These are phyloP conservation scores for Cephus pygmeus DNA, from an alignment of 2,888 invertebrate species.

Conservation along the genomic window DNA sequence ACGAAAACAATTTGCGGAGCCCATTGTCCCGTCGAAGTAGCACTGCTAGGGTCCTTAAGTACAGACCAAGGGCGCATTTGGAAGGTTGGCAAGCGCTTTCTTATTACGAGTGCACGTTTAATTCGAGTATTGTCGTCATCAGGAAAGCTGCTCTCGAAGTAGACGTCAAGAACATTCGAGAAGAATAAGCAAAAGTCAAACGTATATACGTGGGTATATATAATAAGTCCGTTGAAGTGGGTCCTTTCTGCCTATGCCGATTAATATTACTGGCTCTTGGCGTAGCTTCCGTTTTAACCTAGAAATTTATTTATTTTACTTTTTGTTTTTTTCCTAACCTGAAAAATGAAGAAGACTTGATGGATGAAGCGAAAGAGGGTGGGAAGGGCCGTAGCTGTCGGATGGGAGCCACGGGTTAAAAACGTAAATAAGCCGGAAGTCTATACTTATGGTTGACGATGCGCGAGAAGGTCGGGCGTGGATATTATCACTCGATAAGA, in stretches of 20 bases:
- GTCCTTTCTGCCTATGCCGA: background rate
- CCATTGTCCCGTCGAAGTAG: conserved; percentile 36
- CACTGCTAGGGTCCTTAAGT: conserved; percentile 21
- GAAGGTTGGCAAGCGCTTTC: conserved; percentile 25
- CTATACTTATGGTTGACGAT: background rate
- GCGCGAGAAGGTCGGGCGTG: conserved; percentile 1
- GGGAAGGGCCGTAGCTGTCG: background rate
- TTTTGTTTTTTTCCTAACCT: background rate
- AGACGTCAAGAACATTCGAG: conserved; percentile 42
- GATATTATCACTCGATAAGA: conserved; percentile 23
- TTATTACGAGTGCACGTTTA: conserved; percentile 37
- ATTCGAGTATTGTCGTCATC: conserved; percentile 43
- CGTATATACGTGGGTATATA: background rate
- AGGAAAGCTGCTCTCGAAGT: conserved; percentile 34
- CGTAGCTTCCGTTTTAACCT: background rate
- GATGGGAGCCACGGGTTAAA: background rate
- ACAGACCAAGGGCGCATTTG: conserved; percentile 19
- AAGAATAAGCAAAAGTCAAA: background rate
- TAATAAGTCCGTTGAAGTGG: background rate
- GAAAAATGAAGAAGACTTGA: background rate
- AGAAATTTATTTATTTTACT: background rate
- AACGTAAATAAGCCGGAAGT: conserved; percentile 3
- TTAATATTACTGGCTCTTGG: background rate
- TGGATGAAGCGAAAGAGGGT: background rate
- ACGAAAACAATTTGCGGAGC: conserved; percentile 43